Evolutionary conservation across 2,113 vertebrate genomes (phyloP).

Genomic region (Mesembrinibis cayennensis): DNA sequence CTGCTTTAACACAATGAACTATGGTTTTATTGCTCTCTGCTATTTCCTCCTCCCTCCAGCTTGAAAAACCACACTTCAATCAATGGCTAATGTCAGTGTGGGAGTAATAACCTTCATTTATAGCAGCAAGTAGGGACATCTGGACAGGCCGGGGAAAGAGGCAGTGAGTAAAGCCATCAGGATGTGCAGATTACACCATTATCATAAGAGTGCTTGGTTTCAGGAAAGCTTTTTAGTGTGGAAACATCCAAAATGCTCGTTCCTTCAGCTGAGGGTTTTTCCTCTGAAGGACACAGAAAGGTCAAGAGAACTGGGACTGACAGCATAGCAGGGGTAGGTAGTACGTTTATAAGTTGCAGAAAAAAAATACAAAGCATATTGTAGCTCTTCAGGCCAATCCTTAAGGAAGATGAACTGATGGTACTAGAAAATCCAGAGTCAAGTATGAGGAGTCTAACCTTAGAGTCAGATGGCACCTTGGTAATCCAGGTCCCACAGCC

Average conservation of each 20-base stretch:
- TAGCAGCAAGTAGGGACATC: conserved; percentile 66
- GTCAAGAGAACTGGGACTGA: not conserved
- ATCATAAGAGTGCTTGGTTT: not conserved
- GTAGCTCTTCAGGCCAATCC: not conserved
- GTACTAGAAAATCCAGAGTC: not conserved
- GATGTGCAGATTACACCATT: conserved; percentile 43
- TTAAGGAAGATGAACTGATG: not conserved
- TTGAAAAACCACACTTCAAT: conserved; percentile 69
- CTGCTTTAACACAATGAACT: conserved; percentile 52
- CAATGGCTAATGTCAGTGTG: conserved; percentile 62
- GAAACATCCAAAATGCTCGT: not conserved
- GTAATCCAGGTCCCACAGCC: not conserved
- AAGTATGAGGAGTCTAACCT: not conserved
- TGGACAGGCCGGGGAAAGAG: conserved; percentile 46
- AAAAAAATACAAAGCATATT: not conserved
- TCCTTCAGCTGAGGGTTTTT: not conserved
- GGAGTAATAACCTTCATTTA: conserved; percentile 70
- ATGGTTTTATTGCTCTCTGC: conserved; percentile 64
- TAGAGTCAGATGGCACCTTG: not conserved
- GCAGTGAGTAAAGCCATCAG: conserved; percentile 35
- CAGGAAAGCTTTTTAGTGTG: not conserved
- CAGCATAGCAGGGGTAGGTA: not conserved
- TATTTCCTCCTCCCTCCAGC: conserved; percentile 63
- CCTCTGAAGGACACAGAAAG: not conserved
- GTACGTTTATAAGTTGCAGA: not conserved